phyloP scores from a whole-genome alignment of 2,888 invertebrate species.

The Caenorhabditis panamensis region DNA sequence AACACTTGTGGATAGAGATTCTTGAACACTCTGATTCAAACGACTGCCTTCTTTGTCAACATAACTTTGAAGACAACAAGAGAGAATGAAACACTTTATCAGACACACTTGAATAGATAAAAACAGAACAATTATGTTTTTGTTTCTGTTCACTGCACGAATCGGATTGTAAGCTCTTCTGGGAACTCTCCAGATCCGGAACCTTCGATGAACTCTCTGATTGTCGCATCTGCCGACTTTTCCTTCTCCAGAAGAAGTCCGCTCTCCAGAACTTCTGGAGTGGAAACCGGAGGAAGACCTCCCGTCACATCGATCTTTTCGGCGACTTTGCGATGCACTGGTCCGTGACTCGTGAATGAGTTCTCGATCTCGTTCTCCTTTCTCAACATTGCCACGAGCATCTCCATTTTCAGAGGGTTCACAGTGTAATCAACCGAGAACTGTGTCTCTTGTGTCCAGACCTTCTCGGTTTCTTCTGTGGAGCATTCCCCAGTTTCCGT shows the following conservation, averaged over 20 bases:
- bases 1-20: too few species aligned
- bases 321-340: too few species aligned
- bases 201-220: not conserved
- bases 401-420: constrained; percentile 20
- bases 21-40: too few species aligned
- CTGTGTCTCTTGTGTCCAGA: too few species aligned
- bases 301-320: constrained; percentile 12
- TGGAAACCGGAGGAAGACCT: not conserved
- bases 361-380: constrained; percentile 35
- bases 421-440: not conserved
- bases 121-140: not conserved
- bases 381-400: constrained; percentile 34
- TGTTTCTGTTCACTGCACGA: not conserved
- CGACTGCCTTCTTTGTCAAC: too few species aligned
- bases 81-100: too few species aligned
- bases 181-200: constrained; percentile 4
- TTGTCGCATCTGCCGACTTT: not conserved
- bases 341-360: not conserved
- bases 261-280: not conserved
- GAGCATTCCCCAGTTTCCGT: not conserved
- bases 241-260: not conserved
- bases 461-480: not conserved
- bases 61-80: too few species aligned
- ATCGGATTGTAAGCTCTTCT: not conserved
- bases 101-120: not conserved